Evolutionary conservation across 2,888 invertebrate genomes (phyloP), one percentile per base, ranked within the genome.

Genomic region (Rhingia campestris): DNA sequence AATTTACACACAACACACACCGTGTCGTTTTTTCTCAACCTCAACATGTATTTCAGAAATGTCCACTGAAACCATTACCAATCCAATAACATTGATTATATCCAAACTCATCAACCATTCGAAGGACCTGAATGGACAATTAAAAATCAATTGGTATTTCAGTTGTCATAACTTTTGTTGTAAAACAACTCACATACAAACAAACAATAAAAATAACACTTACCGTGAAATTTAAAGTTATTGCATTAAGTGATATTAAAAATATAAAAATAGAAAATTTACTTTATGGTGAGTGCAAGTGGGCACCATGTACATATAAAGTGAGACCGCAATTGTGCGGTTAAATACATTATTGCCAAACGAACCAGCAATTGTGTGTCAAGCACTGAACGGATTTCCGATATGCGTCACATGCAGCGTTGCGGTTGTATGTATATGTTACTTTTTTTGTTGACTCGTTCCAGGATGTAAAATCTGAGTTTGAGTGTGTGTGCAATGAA

Each of bases 321-420:
- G 73, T 51, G 12, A 35, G 32, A 45, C 81, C 76, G 30, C 70
- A 81, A 76, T 33, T 58, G 59, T 66, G 76, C 14, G 76, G 81
- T 81, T 64, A 76, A 72, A 66, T 66, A 51, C 64, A 70, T 72
- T 81, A 72, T 76, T 81, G 81, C 76, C 81, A 81, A 81, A 76
- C 53, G 70, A 70, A 81, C 59, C 64, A 53, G 54, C 64, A 76
- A 76, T 72, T 76, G 76, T 22, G 1, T 81, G 70, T 72, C 59
- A 72, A 72, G 45, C 54, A 59, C 61, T 59, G 39, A 76, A 35
- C 76, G 81, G 81, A 81, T 81, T 70, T 81, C 75, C 81, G 75
- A 70, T 80, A 63, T 61, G 69, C 74, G 74, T 74, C 74, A 74
- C 43, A 64, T 76, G 49, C 81, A 76, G 47, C 61, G 51, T 10